Evolutionary conservation across 92 coral and sea anemone genomes (phyloP).

Genomic region (Porites divaricata): DNA sequence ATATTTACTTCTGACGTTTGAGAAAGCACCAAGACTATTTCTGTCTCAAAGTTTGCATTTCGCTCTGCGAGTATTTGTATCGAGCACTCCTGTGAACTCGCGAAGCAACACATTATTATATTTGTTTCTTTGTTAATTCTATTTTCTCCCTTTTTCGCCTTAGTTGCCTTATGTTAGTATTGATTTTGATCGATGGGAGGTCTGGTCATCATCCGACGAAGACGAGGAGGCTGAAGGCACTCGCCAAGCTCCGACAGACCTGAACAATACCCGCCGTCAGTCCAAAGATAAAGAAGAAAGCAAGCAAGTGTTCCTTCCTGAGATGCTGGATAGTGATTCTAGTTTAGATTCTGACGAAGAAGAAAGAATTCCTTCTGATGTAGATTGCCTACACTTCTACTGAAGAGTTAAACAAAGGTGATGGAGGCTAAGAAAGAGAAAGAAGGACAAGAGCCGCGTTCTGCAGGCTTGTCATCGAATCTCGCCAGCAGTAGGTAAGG

Average conservation of each 20-base stretch:
- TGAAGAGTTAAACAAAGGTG: neutral
- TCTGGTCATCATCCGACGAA: conserved; percentile 86
- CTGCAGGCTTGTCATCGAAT: too few relatives aligned
- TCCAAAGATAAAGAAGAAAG: conserved; percentile 35
- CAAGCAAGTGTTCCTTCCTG: conserved; percentile 67
- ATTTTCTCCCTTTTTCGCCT: neutral
- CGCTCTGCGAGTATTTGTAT: too few relatives aligned
- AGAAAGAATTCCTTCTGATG: conserved; percentile 19
- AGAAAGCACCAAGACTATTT: too few relatives aligned
- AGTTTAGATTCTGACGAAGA: conserved; percentile 28
- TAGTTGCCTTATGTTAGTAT: conserved; percentile 79
- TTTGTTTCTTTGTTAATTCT: too few relatives aligned
- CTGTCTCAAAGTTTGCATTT: too few relatives aligned
- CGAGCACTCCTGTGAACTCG: too few relatives aligned
- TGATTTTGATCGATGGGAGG: conserved; percentile 96
- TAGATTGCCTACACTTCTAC: conserved; percentile 25
- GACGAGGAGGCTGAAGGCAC: conserved; percentile 49
- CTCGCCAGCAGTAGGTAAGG: too few relatives aligned
- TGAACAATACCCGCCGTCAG: neutral
- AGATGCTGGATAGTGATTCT: conserved; percentile 78
- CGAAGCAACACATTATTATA: too few relatives aligned
- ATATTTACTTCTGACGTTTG: too few relatives aligned
- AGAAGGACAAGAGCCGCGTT: too few relatives aligned
- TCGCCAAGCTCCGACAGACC: conserved; percentile 6
- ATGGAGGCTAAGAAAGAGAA: neutral